phyloP scores from a whole-genome alignment of 1,140 invertebrate species.

The Diprion similis region DNA sequence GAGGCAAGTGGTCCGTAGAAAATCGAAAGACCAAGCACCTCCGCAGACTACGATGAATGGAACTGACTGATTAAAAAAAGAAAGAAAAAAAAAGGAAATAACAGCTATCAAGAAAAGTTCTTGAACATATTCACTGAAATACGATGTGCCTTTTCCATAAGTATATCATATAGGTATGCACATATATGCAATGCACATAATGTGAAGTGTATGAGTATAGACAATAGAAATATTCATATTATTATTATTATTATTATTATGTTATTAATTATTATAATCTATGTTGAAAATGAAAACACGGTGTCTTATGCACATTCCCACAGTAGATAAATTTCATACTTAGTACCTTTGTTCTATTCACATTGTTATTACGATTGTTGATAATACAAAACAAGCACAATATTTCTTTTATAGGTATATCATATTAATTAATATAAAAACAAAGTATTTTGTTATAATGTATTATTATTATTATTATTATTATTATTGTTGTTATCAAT shows the following conservation, averaged over 20 bases:
- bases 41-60: conserved; percentile 39
- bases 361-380: conserved; percentile 14
- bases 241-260: not conserved
- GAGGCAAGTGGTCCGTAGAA: conserved; percentile 62
- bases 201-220: conserved; percentile 20
- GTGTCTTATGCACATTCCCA: not conserved
- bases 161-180: conserved; percentile 17
- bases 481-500: not conserved
- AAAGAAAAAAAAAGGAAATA: conserved; percentile 11
- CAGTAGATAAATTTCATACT: conserved; percentile 20
- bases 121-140: not conserved
- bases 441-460: conserved; percentile 6
- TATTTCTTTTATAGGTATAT: not conserved
- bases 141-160: conserved; percentile 26
- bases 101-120: conserved; percentile 1
- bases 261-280: conserved; percentile 6
- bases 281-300: not conserved
- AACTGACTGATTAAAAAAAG: conserved; percentile 34
- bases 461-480: conserved; percentile 19
- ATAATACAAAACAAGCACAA: conserved; percentile 22
- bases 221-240: not conserved
- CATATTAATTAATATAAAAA: not conserved
- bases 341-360: conserved; percentile 15
- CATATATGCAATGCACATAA: conserved; percentile 15
- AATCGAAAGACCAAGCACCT: conserved; percentile 42